phyloP scores from a whole-genome alignment of 2,888 invertebrate species.

The Melieria omissa region DNA sequence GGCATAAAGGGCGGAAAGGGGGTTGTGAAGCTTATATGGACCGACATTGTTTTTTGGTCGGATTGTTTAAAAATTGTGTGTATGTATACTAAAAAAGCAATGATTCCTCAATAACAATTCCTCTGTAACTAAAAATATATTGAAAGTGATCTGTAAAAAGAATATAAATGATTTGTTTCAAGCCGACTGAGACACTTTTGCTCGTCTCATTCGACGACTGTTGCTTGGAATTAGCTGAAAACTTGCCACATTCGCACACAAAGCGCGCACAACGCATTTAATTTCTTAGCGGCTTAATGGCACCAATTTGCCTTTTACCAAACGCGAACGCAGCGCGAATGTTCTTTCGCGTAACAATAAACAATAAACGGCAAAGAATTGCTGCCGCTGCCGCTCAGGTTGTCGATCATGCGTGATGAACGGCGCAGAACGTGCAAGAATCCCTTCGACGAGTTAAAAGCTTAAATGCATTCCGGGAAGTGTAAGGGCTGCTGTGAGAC shows the following conservation, averaged over 20 bases:
- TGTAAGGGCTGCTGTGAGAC: not conserved
- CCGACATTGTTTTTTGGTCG: no score
- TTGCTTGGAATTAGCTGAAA: not conserved
- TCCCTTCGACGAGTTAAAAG: conserved; percentile 22
- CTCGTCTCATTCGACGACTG: no score
- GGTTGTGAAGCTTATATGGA: no score
- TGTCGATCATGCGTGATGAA: conserved; percentile 9
- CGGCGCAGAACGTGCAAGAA: conserved; percentile 20
- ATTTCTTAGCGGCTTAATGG: conserved; percentile 27
- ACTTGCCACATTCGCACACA: not conserved
- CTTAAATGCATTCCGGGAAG: conserved; percentile 35
- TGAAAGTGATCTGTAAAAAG: no score
- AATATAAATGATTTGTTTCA: no score
- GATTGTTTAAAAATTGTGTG: no score
- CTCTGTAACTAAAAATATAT: no score
- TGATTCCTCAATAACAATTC: no score
- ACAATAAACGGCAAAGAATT: conserved; percentile 9
- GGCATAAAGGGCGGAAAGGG: no score
- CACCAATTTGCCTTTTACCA: conserved; percentile 29
- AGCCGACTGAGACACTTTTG: no score
- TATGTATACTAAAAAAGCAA: no score
- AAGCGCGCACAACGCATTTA: conserved; percentile 21
- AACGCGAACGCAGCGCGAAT: not conserved
- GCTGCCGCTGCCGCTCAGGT: not conserved
- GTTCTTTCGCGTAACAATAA: conserved; percentile 14